Base-by-base conservation (phyloP, 2,888 invertebrate genomes). In the Ormyrus nitidulus region DNA sequence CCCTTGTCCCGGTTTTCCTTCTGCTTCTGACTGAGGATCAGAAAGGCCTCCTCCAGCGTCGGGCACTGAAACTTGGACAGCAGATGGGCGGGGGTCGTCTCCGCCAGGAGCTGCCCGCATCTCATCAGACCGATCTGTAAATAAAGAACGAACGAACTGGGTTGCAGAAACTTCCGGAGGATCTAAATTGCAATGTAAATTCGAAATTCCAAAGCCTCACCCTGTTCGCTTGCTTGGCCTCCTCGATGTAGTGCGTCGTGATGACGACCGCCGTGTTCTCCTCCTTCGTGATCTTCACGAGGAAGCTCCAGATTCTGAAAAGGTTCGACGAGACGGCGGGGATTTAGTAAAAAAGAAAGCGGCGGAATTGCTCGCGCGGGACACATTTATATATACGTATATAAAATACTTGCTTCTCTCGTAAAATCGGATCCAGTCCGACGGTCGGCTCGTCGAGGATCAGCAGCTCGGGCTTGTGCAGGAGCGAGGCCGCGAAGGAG, bases 231-330 rank as follows among this genome's bases (percentile, higher is more conserved):
- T 95, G 94, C 86, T 94, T 94, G 4, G 97, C 95, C 91, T 98
- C 98, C 89, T 98, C 98, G 80, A 98, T 97, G 88, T 98, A 98
- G 91, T 98, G 98, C 11, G 98, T 98, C 0, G 98, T 98, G 78
- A 98, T 97, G 79, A 98, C 95, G 73, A 98, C 95, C 7, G 98
- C 95, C 80, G 94, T 94, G 53, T 95, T 94, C 64, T 93, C 92
- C 84, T 93, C 92, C 82, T 93, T 91, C 0, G 97, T 94, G 76
- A 96, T 92, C 81, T 95, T 94, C 5, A 95, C 92, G 75, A 98
- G 92, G 90, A 96, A 95, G 81, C 95, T 93, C 98, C 98, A 98
- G 87, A 98, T 98, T 87, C 97, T 97, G 90, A 66, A 91, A 89
- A 19, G n/a, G 5, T 7, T 13, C 10, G 9, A 44, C 5, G 79